phyloP scores from a whole-genome alignment of 1,140 invertebrate genomes.

The Drusus annulatus region DNA sequence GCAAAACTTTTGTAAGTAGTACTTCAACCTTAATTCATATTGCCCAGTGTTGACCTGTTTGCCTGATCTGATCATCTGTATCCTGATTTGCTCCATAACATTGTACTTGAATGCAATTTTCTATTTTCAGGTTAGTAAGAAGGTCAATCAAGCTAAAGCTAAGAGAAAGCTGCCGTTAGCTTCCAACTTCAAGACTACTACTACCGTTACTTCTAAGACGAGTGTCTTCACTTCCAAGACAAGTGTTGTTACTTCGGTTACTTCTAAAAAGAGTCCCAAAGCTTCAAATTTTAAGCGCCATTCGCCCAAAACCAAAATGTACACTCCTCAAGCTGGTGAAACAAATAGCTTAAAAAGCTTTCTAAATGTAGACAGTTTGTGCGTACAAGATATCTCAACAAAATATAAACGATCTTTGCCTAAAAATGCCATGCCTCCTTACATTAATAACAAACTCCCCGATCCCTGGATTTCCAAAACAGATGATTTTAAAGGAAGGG shows the following conservation, averaged over 20 bases:
- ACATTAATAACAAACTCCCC: background rate
- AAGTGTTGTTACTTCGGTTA: background rate
- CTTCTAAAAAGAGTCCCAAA: conserved; percentile 44
- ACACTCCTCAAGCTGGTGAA: background rate
- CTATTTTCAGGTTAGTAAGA: conserved; percentile 38
- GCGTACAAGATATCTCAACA: conserved; percentile 29
- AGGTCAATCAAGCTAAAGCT: conserved; percentile 3
- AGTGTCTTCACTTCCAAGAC: too few relatives aligned
- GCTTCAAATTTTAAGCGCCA: conserved; percentile 1
- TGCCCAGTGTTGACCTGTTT: too few relatives aligned
- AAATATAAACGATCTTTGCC: conserved; percentile 22
- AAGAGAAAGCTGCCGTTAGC: conserved; percentile 20
- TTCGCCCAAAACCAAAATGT: conserved; percentile 35
- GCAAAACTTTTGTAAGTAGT: conserved; percentile 71
- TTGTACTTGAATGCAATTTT: background rate
- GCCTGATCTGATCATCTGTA: too few relatives aligned
- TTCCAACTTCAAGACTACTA: too few relatives aligned
- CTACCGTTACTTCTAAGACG: too few relatives aligned
- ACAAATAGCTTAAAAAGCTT: conserved; percentile 1
- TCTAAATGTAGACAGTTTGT: background rate
- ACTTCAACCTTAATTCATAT: background rate
- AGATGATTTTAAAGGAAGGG: conserved; percentile 1
- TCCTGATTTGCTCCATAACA: too few relatives aligned
- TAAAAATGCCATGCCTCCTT: background rate
- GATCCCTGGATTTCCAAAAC: conserved; percentile 16